Evolutionary conservation across 2,113 vertebrate species (phyloP).

Genomic region (Vimba vimba): DNA sequence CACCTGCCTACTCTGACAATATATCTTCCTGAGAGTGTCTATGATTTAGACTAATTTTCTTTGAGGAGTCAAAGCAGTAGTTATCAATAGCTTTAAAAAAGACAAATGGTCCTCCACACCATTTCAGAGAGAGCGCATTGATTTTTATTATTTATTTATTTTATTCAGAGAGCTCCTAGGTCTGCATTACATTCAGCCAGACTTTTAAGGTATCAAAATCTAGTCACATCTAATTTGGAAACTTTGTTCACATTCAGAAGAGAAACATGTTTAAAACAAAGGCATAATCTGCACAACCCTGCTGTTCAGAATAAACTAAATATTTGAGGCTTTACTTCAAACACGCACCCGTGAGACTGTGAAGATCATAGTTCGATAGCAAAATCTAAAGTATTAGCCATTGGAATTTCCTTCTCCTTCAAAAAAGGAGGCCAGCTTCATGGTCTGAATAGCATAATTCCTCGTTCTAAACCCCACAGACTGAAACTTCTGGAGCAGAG

Average conservation of each 20-base stretch:
- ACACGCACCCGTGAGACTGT: neutral
- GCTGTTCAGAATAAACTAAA: neutral
- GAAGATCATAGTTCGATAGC: conserved; percentile 25
- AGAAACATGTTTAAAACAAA: conserved; percentile 1
- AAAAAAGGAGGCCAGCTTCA: conserved; percentile 40
- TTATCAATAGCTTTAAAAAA: conserved; percentile 32
- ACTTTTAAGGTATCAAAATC: neutral
- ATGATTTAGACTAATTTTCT: conserved; percentile 39
- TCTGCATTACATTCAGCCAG: neutral
- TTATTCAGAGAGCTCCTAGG: neutral
- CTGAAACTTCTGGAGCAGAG: conserved; percentile 34
- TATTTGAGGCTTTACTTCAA: conserved; percentile 22
- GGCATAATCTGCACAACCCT: neutral
- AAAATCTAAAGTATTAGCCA: conserved; percentile 31
- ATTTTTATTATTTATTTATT: neutral
- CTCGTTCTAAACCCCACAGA: conserved; percentile 43
- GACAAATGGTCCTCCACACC: neutral
- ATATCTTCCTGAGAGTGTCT: neutral
- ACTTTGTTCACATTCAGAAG: neutral
- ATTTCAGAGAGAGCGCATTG: neutral
- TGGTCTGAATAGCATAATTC: conserved; percentile 52
- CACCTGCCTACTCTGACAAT: conserved; percentile 2
- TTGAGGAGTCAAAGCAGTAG: conserved; percentile 15
- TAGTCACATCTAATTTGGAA: neutral
- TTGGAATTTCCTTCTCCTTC: conserved; percentile 36